Percentiles rank a stretch among this genome's conserved stretches.
These are phyloP conservation scores for Gracilinanus agilis DNA, from an alignment of 2,113 vertebrate genomes.

Conservation along the genomic window DNA sequence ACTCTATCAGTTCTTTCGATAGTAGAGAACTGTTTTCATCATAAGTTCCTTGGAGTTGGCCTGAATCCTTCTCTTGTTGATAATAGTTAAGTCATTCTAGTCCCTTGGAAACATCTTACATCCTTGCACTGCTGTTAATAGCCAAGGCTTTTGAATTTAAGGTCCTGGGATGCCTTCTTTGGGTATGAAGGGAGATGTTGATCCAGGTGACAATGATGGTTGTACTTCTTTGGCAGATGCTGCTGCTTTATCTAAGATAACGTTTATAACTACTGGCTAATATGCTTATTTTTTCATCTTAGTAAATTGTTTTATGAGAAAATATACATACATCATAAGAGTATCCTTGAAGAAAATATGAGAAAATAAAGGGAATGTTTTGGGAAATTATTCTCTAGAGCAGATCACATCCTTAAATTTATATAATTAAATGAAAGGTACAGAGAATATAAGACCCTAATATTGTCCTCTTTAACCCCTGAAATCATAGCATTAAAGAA, in stretches of 20 bases:
- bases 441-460: background rate
- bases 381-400: background rate
- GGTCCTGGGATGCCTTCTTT: background rate
- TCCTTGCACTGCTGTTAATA: too few relatives aligned
- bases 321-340: background rate
- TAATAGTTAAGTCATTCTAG: too few relatives aligned
- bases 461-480: fast-evolving
- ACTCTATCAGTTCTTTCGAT: too few relatives aligned
- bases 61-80: too few relatives aligned
- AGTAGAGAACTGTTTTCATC: too few relatives aligned
- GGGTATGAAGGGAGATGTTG: background rate
- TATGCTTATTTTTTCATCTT: background rate
- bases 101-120: too few relatives aligned
- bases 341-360: background rate
- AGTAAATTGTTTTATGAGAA: too few relatives aligned
- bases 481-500: background rate
- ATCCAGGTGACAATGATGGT: background rate
- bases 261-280: background rate
- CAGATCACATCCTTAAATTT: background rate
- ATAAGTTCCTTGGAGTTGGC: too few relatives aligned
- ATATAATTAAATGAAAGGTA: background rate
- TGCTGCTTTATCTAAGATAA: background rate
- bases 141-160: background rate
- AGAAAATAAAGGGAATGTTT: background rate
- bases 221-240: background rate